These are phyloP conservation scores for Xestia c-nigrum DNA, from an alignment of 2,888 invertebrate genomes.

Conservation along the genomic window DNA sequence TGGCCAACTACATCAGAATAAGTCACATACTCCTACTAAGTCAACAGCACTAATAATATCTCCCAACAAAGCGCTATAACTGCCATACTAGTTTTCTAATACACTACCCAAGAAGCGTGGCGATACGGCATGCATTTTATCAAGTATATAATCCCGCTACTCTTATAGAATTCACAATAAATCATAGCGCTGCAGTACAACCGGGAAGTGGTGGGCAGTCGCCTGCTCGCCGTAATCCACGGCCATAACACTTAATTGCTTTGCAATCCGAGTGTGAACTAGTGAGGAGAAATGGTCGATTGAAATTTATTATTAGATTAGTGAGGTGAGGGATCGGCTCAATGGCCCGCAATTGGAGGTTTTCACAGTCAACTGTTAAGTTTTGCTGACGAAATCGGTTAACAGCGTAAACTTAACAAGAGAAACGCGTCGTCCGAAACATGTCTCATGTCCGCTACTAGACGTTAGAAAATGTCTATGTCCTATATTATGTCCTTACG, in stretches of 20 bases:
- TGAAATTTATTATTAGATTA: background rate
- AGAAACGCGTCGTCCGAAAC: background rate
- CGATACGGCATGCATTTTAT: constrained; percentile 27
- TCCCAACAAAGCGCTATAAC: background rate
- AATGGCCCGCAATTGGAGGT: background rate
- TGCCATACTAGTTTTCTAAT: constrained; percentile 1
- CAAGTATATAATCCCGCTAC: constrained; percentile 60
- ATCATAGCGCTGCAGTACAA: constrained; percentile 52
- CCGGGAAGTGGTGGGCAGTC: constrained; percentile 61
- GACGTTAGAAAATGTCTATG: no score
- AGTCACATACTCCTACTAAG: background rate
- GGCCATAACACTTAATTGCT: constrained; percentile 66
- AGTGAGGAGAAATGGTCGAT: constrained; percentile 55
- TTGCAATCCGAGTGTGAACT: constrained; percentile 60
- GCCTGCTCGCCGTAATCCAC: constrained; percentile 44
- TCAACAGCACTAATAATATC: background rate
- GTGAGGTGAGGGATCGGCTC: background rate
- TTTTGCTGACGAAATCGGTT: background rate
- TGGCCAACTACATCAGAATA: background rate
- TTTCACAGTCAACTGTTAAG: background rate
- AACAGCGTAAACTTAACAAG: background rate
- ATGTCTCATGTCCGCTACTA: background rate
- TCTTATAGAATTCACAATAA: constrained; percentile 60
- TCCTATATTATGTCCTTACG: background rate
- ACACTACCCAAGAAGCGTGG: constrained; percentile 16